Conservation (phyloP, 2,888 invertebrate species). For the Tenthredo amoena region DNA sequence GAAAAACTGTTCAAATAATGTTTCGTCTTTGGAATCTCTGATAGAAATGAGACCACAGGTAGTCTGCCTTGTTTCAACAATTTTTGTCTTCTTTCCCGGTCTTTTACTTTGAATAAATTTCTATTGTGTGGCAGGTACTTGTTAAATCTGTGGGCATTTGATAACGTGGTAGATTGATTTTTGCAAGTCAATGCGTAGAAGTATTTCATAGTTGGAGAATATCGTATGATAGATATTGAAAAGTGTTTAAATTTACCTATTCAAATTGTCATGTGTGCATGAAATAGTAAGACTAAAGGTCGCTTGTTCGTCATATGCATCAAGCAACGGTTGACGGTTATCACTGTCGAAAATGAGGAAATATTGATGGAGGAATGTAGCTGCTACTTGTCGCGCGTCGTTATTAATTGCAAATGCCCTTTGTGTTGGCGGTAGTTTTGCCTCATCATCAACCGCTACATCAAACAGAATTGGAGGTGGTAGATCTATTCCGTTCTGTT, state of each 20-base stretch:
- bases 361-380: conserved; percentile 91
- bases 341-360: conserved; percentile 89
- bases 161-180: not conserved
- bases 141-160: conserved; percentile 77
- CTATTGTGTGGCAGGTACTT: conserved; percentile 83
- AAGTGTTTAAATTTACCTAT: conserved; percentile 20
- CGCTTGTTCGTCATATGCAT: conserved; percentile 92
- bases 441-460: conserved; percentile 80
- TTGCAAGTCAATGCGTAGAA: not conserved
- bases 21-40: conserved; percentile 88
- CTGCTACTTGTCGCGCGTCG: conserved; percentile 84
- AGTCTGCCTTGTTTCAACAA: conserved; percentile 85
- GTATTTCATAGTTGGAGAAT: not conserved
- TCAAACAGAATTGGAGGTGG: conserved; percentile 92
- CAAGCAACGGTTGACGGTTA: conserved; percentile 85
- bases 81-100: conserved; percentile 82
- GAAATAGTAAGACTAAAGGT: conserved; percentile 80
- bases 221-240: not conserved
- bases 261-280: conserved; percentile 36
- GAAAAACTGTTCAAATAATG: conserved; percentile 92
- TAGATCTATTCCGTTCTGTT: conserved; percentile 88
- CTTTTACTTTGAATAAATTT: conserved; percentile 82
- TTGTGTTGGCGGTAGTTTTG: conserved; percentile 82
- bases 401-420: conserved; percentile 81
- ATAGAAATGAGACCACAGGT: conserved; percentile 88